Conservation (phyloP, 2,113 vertebrate species). For the Amphiprion percula region DNA sequence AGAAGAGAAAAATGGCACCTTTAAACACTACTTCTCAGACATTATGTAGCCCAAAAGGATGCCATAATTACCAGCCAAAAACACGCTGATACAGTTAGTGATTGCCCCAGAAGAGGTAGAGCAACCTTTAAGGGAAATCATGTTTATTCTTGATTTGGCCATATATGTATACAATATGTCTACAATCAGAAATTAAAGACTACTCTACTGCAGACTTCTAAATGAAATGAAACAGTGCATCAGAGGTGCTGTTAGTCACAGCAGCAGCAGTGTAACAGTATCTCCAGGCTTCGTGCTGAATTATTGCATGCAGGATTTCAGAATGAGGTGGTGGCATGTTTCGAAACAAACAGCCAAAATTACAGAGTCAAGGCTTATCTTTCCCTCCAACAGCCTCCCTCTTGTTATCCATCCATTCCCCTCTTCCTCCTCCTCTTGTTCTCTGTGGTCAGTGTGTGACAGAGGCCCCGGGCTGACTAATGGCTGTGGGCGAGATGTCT, state of each 20-base stretch:
- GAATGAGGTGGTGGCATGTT: conserved; percentile 11
- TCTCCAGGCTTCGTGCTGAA: background rate
- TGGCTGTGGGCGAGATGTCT: conserved; percentile 72
- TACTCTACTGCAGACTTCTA: no score
- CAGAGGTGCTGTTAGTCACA: no score
- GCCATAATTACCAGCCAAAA: conserved; percentile 18
- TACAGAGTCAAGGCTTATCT: conserved; percentile 12
- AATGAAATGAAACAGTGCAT: no score
- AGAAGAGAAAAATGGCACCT: no score
- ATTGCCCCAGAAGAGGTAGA: background rate
- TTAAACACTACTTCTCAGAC: background rate
- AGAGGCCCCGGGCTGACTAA: conserved; percentile 69
- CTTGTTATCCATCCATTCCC: conserved; percentile 28
- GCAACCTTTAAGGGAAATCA: background rate
- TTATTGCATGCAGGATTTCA: conserved; percentile 1
- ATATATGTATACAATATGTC: no score
- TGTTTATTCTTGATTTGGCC: background rate
- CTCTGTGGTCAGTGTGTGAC: conserved; percentile 70
- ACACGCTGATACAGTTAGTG: background rate
- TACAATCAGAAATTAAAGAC: no score
- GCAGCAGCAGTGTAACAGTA: no score
- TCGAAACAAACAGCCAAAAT: conserved; percentile 29
- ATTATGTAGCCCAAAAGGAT: conserved; percentile 1
- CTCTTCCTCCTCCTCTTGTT: conserved; percentile 31
- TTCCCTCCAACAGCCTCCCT: conserved; percentile 20